These are phyloP conservation scores for Leptestheria dahalacensis DNA, from an alignment of 1,140 invertebrate genomes.

Conservation along the genomic window DNA sequence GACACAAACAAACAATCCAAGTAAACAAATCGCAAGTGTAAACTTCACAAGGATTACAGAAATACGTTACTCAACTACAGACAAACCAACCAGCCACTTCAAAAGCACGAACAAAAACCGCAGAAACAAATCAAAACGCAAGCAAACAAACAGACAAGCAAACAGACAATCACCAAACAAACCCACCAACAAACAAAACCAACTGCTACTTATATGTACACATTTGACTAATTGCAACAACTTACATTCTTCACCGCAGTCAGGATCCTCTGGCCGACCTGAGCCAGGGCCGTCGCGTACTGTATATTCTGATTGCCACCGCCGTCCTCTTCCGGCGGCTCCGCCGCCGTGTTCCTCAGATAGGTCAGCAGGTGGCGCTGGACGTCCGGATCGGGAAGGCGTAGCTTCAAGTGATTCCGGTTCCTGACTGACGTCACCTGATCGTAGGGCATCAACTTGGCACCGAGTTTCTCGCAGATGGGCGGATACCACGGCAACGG, in stretches of 20 bases:
- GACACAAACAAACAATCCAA: too few relatives aligned
- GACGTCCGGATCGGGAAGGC: conserved; percentile 28
- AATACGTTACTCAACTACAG: too few relatives aligned
- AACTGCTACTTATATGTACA: background rate
- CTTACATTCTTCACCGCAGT: conserved; percentile 47
- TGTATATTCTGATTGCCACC: conserved; percentile 2
- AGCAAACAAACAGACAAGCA: too few relatives aligned
- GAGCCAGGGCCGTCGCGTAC: conserved; percentile 25
- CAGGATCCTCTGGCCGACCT: conserved; percentile 56
- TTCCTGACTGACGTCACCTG: conserved; percentile 28
- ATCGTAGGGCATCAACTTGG: conserved; percentile 27
- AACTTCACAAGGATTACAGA: too few relatives aligned
- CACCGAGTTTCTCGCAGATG: conserved; percentile 35
- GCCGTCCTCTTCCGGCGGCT: conserved; percentile 2
- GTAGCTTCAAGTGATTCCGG: conserved; percentile 26
- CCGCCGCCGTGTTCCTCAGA: conserved; percentile 23
- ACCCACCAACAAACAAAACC: background rate
- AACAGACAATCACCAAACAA: too few relatives aligned
- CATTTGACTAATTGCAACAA: background rate
- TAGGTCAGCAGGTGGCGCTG: conserved; percentile 37
- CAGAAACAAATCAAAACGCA: too few relatives aligned
- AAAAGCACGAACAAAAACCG: too few relatives aligned
- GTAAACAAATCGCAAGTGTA: too few relatives aligned
- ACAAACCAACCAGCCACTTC: too few relatives aligned
- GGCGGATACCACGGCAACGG: conserved; percentile 59